Percentiles rank a stretch among this genome's conserved stretches.
Conservation (phyloP, 2,113 vertebrate species). For the Hippocampus zosterae region DNA sequence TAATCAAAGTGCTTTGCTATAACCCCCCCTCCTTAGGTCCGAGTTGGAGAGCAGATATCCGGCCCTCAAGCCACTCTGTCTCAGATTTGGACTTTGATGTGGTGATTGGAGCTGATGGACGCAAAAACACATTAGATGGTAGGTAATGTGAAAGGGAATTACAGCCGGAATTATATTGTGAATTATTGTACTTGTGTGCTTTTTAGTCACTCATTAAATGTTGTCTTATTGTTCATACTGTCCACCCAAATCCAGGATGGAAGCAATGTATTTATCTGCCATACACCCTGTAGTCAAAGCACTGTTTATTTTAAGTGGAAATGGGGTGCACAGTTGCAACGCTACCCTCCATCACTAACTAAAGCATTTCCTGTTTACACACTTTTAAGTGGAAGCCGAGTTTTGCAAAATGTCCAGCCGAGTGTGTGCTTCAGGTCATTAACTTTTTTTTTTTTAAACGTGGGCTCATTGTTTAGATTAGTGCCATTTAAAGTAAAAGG, state of each 20-base stretch:
- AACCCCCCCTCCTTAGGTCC: conserved; percentile 65
- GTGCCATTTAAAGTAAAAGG: too few relatives aligned
- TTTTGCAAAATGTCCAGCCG: background rate
- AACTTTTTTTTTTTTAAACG: conserved; percentile 1
- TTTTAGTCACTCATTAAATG: background rate
- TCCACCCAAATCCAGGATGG: background rate
- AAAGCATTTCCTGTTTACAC: conserved; percentile 52
- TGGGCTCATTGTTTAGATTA: background rate
- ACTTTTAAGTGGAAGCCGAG: background rate
- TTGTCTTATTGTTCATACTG: background rate
- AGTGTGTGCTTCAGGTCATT: background rate
- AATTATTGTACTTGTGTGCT: background rate
- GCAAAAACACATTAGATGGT: conserved; percentile 89
- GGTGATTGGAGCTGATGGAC: conserved; percentile 89
- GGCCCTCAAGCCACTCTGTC: conserved; percentile 77
- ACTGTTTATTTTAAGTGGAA: conserved; percentile 9
- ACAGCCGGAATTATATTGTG: background rate
- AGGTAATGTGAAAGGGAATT: conserved; percentile 67
- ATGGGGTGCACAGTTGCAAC: background rate
- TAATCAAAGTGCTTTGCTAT: background rate
- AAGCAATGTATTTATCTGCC: background rate
- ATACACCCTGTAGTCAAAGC: background rate
- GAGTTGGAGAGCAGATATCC: conserved; percentile 87
- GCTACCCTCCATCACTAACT: conserved; percentile 11
- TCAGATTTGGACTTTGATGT: conserved; percentile 87